Evolutionary conservation across 92 coral and sea anemone species (phyloP).

Genomic region (Phenganax subtilis): DNA sequence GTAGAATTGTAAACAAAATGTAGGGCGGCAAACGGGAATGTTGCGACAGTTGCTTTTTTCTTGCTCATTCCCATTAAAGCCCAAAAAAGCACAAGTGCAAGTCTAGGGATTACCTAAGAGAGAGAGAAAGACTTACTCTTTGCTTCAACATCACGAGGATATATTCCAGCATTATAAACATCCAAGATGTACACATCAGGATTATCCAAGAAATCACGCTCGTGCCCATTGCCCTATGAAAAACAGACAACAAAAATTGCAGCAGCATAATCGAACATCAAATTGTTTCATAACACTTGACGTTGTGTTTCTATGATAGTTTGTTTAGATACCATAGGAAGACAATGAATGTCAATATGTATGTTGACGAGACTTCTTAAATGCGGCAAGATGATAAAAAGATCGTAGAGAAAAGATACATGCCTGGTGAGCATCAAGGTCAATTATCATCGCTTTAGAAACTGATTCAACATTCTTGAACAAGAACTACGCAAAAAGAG

Average conservation of each 20-base stretch:
- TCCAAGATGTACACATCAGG: conserved; percentile 86
- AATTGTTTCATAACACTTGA: neutral
- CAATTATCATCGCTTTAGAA: conserved; percentile 86
- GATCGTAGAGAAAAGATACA: neutral
- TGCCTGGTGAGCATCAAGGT: conserved; percentile 99
- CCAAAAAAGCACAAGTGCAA: neutral
- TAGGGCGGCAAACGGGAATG: neutral
- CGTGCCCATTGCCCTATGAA: conserved; percentile 92
- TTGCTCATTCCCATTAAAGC: neutral
- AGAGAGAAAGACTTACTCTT: conserved; percentile 54
- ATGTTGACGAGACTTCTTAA: neutral
- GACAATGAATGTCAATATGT: neutral
- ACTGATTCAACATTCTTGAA: conserved; percentile 62
- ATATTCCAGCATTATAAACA: conserved; percentile 77
- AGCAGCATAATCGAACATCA: neutral
- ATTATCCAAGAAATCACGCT: conserved; percentile 84
- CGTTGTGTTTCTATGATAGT: neutral
- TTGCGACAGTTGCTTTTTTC: neutral
- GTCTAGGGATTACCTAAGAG: neutral
- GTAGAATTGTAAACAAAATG: too few species aligned
- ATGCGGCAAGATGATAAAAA: neutral
- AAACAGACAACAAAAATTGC: neutral
- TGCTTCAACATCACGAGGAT: conserved; percentile 73
- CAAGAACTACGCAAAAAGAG: conserved; percentile 51
- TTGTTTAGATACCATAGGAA: too few species aligned